A percentile compares a stretch with the other conserved stretches of the same genome.
These are phyloP conservation scores for Eublepharis macularius DNA, from an alignment of 2,113 vertebrate genomes.

Conservation along the genomic window DNA sequence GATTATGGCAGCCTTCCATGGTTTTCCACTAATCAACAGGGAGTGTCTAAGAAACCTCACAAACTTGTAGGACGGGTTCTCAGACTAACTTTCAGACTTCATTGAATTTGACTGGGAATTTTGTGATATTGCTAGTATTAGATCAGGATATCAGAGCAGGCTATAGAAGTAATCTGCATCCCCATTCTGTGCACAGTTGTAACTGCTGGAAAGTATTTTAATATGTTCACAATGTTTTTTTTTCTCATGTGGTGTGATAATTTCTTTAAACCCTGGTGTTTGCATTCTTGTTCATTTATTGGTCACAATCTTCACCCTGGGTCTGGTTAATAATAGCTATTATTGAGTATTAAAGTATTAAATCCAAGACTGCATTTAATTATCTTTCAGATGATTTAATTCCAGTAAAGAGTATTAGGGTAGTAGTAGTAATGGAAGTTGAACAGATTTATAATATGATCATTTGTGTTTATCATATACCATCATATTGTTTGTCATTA, in stretches of 20 bases:
- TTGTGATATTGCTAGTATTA: conserved; percentile 50
- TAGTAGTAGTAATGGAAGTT: background rate
- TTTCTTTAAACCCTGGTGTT: background rate
- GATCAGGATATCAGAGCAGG: conserved; percentile 46
- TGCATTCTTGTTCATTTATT: background rate
- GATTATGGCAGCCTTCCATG: conserved; percentile 55
- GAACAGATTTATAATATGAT: background rate
- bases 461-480: background rate
- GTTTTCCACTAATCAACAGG: conserved; percentile 61
- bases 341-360: too few relatives aligned
- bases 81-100: conserved; percentile 62
- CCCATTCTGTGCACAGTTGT: background rate
- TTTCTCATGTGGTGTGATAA: background rate
- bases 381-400: background rate
- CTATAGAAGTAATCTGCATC: conserved; percentile 2
- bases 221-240: background rate
- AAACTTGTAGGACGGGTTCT: conserved; percentile 69
- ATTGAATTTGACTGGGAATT: conserved; percentile 49
- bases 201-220: background rate
- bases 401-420: background rate
- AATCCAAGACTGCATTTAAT: background rate
- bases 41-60: conserved; percentile 64
- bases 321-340: background rate
- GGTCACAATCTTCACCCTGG: background rate
- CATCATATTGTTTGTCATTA: background rate